Percentiles rank a stretch among this genome's conserved stretches.
Conservation (phyloP, 2,113 vertebrate species). For the Ranitomeya variabilis region DNA sequence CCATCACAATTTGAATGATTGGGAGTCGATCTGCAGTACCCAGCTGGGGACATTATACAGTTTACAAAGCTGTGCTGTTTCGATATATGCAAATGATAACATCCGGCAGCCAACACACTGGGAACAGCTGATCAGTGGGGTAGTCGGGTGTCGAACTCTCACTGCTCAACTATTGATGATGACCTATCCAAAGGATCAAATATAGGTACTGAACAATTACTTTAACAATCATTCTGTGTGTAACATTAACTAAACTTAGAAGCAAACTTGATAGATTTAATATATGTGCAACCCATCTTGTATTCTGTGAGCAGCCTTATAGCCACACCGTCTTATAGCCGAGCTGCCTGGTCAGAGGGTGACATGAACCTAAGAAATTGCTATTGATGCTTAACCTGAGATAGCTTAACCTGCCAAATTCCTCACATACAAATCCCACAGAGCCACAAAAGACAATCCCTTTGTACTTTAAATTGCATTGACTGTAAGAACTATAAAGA, state of each 20-base stretch:
- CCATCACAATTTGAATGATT: too few species aligned
- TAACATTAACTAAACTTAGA: neutral
- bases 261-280: neutral
- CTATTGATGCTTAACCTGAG: neutral
- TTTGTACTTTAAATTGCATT: slow-evolving; percentile 3
- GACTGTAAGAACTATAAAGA: neutral
- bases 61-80: too few species aligned
- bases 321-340: neutral
- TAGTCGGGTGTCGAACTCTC: too few species aligned
- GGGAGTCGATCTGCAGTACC: too few species aligned
- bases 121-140: too few species aligned
- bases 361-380: neutral
- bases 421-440: neutral
- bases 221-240: too few species aligned
- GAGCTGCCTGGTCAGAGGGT: neutral
- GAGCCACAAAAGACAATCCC: neutral
- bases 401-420: neutral
- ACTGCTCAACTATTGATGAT: too few species aligned
- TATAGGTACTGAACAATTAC: too few species aligned
- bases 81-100: too few species aligned
- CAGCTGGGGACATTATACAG: too few species aligned
- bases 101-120: too few species aligned
- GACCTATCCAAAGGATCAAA: too few species aligned
- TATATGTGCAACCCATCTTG: neutral
- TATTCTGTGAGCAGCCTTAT: neutral